phyloP scores from a whole-genome alignment of 2,797 vertebrate species.

The Craterocephalus amniculus region DNA sequence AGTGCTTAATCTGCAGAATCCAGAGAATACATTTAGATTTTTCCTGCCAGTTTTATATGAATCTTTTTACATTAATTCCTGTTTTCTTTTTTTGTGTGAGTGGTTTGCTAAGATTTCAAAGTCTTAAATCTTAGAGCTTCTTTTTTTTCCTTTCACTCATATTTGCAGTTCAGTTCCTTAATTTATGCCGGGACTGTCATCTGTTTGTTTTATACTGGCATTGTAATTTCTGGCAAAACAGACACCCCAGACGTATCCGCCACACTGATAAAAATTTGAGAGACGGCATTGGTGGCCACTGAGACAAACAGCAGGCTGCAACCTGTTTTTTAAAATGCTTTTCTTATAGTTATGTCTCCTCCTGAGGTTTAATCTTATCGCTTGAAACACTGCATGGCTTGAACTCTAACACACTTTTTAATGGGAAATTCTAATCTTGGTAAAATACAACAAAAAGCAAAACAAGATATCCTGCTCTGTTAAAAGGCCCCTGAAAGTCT shows the following conservation, averaged over 20 bases:
- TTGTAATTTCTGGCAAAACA: conserved; percentile 1
- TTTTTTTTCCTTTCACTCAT: not conserved
- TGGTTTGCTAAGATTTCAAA: not conserved
- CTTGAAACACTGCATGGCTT: not conserved
- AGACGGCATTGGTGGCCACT: not conserved
- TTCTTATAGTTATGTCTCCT: conserved; percentile 12
- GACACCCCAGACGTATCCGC: not conserved
- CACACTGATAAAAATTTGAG: not conserved
- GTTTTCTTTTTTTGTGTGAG: not conserved
- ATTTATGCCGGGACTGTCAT: not conserved
- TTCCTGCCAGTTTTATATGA: not conserved
- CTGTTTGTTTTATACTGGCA: not conserved
- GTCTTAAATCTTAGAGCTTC: not conserved
- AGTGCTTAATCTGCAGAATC: not conserved
- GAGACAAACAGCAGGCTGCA: conserved; percentile 14
- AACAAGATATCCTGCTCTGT: conserved; percentile 8
- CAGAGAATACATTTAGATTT: not conserved
- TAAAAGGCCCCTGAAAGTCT: conserved; percentile 7
- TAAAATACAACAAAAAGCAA: not conserved
- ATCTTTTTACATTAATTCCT: not conserved
- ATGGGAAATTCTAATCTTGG: conserved; percentile 17
- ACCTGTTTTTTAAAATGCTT: not conserved
- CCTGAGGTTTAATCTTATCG: conserved; percentile 26
- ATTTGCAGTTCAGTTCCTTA: not conserved
- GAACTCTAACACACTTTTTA: conserved; percentile 8